Conservation (phyloP, 2,113 vertebrate genomes). For the Catharus fuscescens region DNA sequence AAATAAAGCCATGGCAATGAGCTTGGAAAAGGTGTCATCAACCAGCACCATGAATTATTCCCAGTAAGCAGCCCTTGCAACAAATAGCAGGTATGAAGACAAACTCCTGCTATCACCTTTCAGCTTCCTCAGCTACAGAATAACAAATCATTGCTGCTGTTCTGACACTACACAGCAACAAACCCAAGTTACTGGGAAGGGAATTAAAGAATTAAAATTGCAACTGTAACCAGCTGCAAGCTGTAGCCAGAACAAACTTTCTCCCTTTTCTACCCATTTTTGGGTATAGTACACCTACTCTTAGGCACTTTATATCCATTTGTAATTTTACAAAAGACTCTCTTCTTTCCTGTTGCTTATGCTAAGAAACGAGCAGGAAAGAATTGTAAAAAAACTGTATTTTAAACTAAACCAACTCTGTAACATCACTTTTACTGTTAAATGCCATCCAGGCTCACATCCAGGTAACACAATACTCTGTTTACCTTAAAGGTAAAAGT, state of each 20-base stretch:
- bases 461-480: background rate
- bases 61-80: background rate
- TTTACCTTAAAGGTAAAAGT: background rate
- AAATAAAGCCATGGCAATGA: background rate
- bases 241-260: background rate
- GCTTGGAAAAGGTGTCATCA: background rate
- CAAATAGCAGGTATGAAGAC: background rate
- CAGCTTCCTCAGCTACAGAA: background rate
- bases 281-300: background rate
- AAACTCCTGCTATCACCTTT: background rate
- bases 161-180: background rate
- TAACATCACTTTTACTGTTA: background rate
- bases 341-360: background rate
- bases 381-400: background rate
- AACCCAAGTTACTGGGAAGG: background rate
- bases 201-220: background rate
- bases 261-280: background rate
- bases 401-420: background rate
- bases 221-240: background rate
- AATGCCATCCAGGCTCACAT: background rate
- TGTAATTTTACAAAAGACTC: background rate
- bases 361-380: background rate
- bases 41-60: background rate
- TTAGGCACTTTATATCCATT: background rate
- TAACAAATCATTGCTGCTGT: background rate